Percentiles rank a stretch among this genome's conserved stretches.
These are phyloP conservation scores for Ceratosolen fusciceps DNA, from an alignment of 1,140 invertebrate genomes.

Conservation along the genomic window DNA sequence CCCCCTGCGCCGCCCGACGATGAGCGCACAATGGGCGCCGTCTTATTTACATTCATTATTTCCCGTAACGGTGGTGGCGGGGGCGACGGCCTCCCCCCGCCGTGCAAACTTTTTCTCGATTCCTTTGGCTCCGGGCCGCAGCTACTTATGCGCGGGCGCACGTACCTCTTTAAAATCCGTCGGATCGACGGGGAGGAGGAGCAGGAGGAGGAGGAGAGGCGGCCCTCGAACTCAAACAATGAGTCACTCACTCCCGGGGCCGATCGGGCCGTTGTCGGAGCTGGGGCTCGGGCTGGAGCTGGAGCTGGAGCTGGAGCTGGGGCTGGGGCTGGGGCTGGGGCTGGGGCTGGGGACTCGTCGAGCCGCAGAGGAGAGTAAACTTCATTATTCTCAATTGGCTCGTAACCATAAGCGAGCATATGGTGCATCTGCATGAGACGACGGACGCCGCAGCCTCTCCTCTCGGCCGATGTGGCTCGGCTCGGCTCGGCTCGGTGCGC, in stretches of 20 bases:
- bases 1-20: slow-evolving; percentile 24
- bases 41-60: slow-evolving; percentile 49
- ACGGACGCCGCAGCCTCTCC: slow-evolving; percentile 12
- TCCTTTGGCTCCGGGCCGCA: slow-evolving; percentile 8
- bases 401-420: slow-evolving; percentile 41
- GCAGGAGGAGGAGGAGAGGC: too few species aligned
- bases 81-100: slow-evolving; percentile 18
- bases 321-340: not conserved
- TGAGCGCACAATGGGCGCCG: slow-evolving; percentile 40
- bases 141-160: not conserved
- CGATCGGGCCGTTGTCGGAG: not conserved
- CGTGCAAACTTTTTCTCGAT: slow-evolving; percentile 44
- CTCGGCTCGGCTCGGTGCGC: too few species aligned
- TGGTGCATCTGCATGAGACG: slow-evolving; percentile 45
- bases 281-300: too few species aligned
- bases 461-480: not conserved
- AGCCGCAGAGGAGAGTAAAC: slow-evolving; percentile 7
- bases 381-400: slow-evolving; percentile 50
- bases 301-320: not conserved
- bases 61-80: slow-evolving; percentile 3
- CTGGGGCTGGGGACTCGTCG: not conserved
- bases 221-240: slow-evolving; percentile 43
- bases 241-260: slow-evolving; percentile 29
- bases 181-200: slow-evolving; percentile 36
- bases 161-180: slow-evolving; percentile 40